Percentiles rank a stretch among this genome's conserved stretches.
Conservation (phyloP, 2,113 vertebrate genomes). For the Podarcis raffonei region DNA sequence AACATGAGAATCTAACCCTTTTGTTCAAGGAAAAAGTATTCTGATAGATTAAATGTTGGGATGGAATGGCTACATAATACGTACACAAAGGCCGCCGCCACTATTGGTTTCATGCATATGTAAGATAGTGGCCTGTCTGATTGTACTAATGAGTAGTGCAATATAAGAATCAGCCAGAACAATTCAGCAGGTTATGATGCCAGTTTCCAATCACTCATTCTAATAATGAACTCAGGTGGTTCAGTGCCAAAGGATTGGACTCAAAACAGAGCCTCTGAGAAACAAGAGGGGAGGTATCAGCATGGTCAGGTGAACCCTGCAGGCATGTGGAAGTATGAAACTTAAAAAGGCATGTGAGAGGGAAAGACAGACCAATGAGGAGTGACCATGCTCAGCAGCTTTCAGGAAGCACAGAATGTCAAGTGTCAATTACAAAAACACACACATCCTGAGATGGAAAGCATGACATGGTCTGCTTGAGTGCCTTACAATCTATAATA, state of each 20-base stretch:
- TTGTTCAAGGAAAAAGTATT: too few relatives aligned
- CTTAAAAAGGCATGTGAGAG: neutral
- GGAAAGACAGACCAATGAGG: neutral
- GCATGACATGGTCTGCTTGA: neutral
- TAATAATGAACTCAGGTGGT: neutral
- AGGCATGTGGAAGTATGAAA: neutral
- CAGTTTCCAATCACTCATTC: slow-evolving; percentile 23
- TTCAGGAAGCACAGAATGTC: neutral
- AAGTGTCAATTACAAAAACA: neutral
- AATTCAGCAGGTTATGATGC: slow-evolving; percentile 15
- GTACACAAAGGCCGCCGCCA: too few relatives aligned
- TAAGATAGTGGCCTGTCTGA: neutral
- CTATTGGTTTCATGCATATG: neutral
- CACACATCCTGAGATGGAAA: neutral
- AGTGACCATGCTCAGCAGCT: neutral
- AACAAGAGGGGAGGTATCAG: neutral
- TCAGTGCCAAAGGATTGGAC: neutral
- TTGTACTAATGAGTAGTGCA: neutral
- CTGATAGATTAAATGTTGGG: too few relatives aligned
- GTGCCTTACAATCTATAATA: neutral
- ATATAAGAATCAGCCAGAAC: neutral
- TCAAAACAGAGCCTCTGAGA: neutral
- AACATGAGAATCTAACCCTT: too few relatives aligned
- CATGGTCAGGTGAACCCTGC: neutral
- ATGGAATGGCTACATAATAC: too few relatives aligned